phyloP scores from a whole-genome alignment of 2,797 vertebrate species.

The Hybognathus amarus region DNA sequence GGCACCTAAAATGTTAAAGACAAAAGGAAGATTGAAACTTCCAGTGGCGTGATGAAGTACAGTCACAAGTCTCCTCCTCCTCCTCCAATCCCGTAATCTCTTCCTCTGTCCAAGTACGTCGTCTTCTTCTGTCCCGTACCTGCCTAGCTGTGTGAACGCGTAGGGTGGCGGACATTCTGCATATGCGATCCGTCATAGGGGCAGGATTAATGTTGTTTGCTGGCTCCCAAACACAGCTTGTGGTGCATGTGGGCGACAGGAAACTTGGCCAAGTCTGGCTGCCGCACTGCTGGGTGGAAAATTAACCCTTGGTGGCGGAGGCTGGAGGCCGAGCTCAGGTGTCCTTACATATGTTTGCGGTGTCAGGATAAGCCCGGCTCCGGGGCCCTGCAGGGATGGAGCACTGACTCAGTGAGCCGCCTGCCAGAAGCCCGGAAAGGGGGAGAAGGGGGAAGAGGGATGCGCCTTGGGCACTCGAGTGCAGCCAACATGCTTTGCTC shows the following conservation, averaged over 20 bases:
- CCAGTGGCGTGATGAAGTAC: slow-evolving; percentile 71
- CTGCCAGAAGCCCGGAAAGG: slow-evolving; percentile 48
- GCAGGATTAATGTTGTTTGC: slow-evolving; percentile 90
- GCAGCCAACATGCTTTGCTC: slow-evolving; percentile 80
- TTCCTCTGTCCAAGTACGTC: slow-evolving; percentile 42
- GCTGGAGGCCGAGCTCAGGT: slow-evolving; percentile 82
- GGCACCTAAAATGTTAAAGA: slow-evolving; percentile 76
- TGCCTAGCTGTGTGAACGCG: slow-evolving; percentile 81
- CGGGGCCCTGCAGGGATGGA: slow-evolving; percentile 74
- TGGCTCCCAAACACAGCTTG: slow-evolving; percentile 91
- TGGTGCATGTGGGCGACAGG: slow-evolving; percentile 84
- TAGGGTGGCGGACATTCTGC: slow-evolving; percentile 86
- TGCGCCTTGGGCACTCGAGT: slow-evolving; percentile 82
- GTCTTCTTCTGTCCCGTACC: slow-evolving; percentile 61
- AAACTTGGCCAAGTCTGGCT: slow-evolving; percentile 85
- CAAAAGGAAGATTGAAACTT: slow-evolving; percentile 73
- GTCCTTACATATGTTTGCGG: slow-evolving; percentile 85
- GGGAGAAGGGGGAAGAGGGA: slow-evolving; percentile 66
- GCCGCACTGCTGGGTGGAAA: slow-evolving; percentile 84
- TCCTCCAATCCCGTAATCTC: slow-evolving; percentile 48
- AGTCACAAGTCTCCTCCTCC: slow-evolving; percentile 63
- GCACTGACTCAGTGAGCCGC: slow-evolving; percentile 72
- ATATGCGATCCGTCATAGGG: slow-evolving; percentile 90
- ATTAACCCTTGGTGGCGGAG: slow-evolving; percentile 87
- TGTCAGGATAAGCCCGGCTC: slow-evolving; percentile 77